Conservation (phyloP, 2,113 vertebrate species). For the Aythya baeri region DNA sequence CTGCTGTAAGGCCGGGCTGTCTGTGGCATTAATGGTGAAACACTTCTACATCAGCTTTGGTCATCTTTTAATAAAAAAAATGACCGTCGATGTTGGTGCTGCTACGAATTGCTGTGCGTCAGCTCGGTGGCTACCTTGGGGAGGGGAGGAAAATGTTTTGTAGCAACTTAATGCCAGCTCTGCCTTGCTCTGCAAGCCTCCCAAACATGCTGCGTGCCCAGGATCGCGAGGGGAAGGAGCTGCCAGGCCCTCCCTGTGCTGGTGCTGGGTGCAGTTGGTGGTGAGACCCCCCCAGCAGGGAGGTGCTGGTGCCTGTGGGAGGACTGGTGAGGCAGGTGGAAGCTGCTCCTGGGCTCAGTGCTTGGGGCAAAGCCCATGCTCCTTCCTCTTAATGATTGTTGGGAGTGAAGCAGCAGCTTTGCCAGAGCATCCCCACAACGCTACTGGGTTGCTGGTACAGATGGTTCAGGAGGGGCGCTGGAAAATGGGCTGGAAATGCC, state of each 20-base stretch:
- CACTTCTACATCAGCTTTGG: neutral
- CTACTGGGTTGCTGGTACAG: neutral
- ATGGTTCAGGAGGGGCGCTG: neutral
- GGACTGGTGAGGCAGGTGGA: rapidly evolving
- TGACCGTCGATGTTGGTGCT: neutral
- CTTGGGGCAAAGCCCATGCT: rapidly evolving
- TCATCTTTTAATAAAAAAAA: neutral
- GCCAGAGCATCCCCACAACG: neutral
- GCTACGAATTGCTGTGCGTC: neutral
- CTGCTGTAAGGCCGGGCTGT: neutral
- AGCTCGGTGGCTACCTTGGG: neutral
- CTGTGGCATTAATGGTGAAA: neutral
- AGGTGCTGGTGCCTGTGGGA: neutral
- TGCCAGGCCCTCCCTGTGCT: neutral
- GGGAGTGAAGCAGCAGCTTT: neutral
- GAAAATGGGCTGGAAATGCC: neutral
- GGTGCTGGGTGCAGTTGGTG: neutral
- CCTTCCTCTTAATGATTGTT: neutral
- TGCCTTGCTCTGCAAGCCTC: neutral
- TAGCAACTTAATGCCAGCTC: neutral
- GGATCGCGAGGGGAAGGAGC: neutral
- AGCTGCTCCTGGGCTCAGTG: neutral
- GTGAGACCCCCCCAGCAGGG: neutral
- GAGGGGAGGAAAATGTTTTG: neutral
- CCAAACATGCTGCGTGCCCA: neutral